Evolutionary conservation across 1,140 invertebrate species (phyloP), one percentile per base, ranked within the genome.

Genomic region (Orius laevigatus): DNA sequence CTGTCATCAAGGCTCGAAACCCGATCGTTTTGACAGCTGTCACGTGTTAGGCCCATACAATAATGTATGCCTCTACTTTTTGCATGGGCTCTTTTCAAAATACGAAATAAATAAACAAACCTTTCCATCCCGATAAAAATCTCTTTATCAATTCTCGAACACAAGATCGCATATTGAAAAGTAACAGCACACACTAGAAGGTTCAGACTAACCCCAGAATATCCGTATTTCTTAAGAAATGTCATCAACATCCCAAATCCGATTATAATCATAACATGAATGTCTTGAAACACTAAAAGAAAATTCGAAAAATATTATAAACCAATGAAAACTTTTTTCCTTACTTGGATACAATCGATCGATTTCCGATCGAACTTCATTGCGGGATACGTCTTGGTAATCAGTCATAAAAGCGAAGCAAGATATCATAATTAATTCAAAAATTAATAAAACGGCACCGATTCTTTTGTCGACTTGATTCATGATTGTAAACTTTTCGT

Each of bases 211-310:
- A 94, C 72, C 1, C 87, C 79, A 51, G 84, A 85, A 68, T 85
- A 92, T 18, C 87, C 82, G 62, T 96, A 96, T 55, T 78, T 75
- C 59, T 82, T 83, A 14, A 96, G 66, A 61, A 96, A 97, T 0
- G 89, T 93, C 90, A 97, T 96, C 50, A 97, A 67, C 60, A 92
- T 97, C 0, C 90, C 92, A 60, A 96, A 95, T 53, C 93, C 93
- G 55, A 96, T 75, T 68, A 92, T 94, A 58, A 98, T 91, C 92
- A 97, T 96, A 5, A 93, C 86, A 66, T 95, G 89, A 1, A 94
- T 80, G 66, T 93, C 91, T 70, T 94, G 88, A 62, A 92, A 95
- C 69, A 91, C 84, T 89, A 62, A 48, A 70, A 67, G 14, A 18
- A 14, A 34, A 49, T 14, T 4, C 12, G 10, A 19, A 44, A 10